A percentile compares a stretch with the other conserved stretches of the same genome.
Conservation (phyloP, 2,888 invertebrate genomes). For the Trichacis sp. region DNA sequence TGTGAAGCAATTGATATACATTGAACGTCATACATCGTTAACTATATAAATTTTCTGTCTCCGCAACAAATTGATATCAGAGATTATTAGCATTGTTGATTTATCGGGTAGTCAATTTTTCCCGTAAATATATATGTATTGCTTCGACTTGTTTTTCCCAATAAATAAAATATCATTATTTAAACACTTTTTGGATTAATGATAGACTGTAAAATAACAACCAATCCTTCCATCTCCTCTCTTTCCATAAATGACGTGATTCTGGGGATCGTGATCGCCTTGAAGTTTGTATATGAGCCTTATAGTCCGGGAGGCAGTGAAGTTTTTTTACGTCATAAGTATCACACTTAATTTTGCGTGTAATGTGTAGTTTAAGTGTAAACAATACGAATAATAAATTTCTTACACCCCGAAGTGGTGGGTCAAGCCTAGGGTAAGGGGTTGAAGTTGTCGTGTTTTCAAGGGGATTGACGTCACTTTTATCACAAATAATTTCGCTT, state of each 20-base stretch:
- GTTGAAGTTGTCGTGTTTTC: too few relatives aligned
- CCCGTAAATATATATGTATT: conserved; percentile 2
- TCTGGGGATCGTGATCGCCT: neutral
- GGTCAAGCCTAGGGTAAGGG: too few relatives aligned
- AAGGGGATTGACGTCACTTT: too few relatives aligned
- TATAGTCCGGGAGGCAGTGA: too few relatives aligned
- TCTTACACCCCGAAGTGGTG: too few relatives aligned
- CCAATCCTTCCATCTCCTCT: conserved; percentile 15
- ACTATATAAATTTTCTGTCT: conserved; percentile 11
- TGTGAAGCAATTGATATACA: conserved; percentile 13
- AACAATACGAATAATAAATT: too few relatives aligned
- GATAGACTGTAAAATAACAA: conserved; percentile 10
- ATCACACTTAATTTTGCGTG: too few relatives aligned
- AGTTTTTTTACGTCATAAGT: too few relatives aligned
- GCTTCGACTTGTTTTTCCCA: conserved; percentile 13
- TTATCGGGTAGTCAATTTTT: neutral
- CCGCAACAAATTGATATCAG: conserved; percentile 3
- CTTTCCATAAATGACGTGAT: conserved; percentile 1
- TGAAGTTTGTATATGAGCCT: neutral
- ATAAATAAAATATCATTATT: neutral
- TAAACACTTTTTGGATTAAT: neutral
- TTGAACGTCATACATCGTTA: conserved; percentile 14
- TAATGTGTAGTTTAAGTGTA: too few relatives aligned
- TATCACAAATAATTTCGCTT: too few relatives aligned
- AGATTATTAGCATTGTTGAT: conserved; percentile 1